These are phyloP conservation scores for Salticus scenicus DNA, from an alignment of 2,888 invertebrate genomes.

Conservation along the genomic window DNA sequence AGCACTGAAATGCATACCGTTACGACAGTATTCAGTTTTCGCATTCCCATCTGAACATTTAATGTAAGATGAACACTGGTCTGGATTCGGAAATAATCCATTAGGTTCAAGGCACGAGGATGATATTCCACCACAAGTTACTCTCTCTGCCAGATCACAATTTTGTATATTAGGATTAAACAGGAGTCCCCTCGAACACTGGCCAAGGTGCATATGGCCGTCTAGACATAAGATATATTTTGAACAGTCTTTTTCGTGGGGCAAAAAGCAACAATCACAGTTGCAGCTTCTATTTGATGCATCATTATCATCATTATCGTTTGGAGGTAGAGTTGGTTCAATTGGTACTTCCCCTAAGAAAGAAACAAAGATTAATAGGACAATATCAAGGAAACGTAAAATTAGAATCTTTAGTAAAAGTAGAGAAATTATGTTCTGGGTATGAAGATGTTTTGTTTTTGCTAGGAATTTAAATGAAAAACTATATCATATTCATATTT, in stretches of 20 bases:
- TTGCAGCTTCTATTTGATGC: constrained; percentile 25
- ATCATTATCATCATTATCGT: neutral
- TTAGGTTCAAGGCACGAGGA: constrained; percentile 13
- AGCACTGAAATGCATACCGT: constrained; percentile 53
- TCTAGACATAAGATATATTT: constrained; percentile 32
- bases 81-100: constrained; percentile 51
- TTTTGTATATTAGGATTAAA: constrained; percentile 45
- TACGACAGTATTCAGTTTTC: constrained; percentile 34
- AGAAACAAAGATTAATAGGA: no score
- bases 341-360: neutral
- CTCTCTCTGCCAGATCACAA: constrained; percentile 53
- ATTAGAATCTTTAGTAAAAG: no score
- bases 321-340: neutral
- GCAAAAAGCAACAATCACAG: constrained; percentile 48
- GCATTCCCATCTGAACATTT: constrained; percentile 45
- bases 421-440: no score
- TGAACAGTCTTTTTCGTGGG: constrained; percentile 28
- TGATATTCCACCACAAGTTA: constrained; percentile 1
- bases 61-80: constrained; percentile 38
- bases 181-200: constrained; percentile 41
- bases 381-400: no score
- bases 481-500: no score
- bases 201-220: neutral
- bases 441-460: no score
- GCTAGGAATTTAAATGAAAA: no score